Evolutionary conservation across 2,113 vertebrate species (phyloP), one percentile per base, ranked within the genome.

Genomic region (Garra rufa): DNA sequence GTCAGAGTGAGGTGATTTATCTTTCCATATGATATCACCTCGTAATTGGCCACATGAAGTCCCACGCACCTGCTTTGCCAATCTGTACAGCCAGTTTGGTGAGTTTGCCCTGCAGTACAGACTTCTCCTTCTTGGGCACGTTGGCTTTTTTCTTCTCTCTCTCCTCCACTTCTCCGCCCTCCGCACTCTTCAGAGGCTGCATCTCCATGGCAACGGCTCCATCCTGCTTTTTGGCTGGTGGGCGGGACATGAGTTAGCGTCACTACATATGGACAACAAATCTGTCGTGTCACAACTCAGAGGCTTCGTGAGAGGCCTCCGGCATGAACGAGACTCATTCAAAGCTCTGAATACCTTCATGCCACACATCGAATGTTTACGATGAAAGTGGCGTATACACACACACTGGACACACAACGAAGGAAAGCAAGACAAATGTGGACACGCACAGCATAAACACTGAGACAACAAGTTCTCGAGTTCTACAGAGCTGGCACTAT

Each of bases 41-140:
- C 9, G 9, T 71, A 46, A 43, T 59, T 84, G 81, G 41, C 61
- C 83, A 30, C 48, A 74, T 34, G 76, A 10, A 38, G n/a, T 57
- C 38, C 28, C 52, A 52, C 77, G 75, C 76, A 96, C 97, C 97
- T 93, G 97, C 97, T 95, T 98, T 98, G 73, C 97, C 97, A 3
- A 98, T 98, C 83, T 98, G 97, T 83, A 98, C 97, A 0, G 96
- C 96, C 90, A 98, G 94, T 85, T 97, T 97, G 77, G 97, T 98
- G 87, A 98, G 96, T 83, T 97, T 98, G 43, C 97, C 97, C 92
- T 98, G 97, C 48, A 98, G 92, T 70, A 98, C 97, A 0, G 97
- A 97, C 91, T 98, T 98, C 93, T 98, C 97, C 87, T 97, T 98
- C 90, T 96, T 97, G 30, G 96, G 95, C 55, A 94, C 89, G 0